Conservation (phyloP, 2,797 vertebrate species). For the Urosaurus nigricauda region DNA sequence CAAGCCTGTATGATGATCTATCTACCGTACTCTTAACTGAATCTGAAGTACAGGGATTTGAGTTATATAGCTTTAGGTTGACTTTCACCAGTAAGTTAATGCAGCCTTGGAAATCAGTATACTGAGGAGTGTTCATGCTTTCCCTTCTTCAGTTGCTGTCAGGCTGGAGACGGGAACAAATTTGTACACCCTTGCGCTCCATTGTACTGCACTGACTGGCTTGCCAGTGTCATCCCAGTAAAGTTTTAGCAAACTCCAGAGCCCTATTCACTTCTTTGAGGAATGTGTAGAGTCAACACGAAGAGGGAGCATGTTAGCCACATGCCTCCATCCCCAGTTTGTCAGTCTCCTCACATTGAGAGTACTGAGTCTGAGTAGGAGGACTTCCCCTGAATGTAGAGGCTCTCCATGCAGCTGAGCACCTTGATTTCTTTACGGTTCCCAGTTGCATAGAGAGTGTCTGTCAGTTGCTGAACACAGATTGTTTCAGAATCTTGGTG, state of each 20-base stretch:
- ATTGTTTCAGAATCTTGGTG: too few relatives aligned
- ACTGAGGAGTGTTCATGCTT: background rate
- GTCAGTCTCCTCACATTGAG: too few relatives aligned
- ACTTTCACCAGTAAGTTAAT: background rate
- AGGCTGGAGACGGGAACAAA: background rate
- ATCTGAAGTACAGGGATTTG: constrained; percentile 43
- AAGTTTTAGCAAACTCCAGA: background rate
- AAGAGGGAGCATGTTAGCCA: too few relatives aligned
- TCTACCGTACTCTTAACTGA: constrained; percentile 31
- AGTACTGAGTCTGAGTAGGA: too few relatives aligned
- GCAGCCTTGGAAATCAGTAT: background rate
- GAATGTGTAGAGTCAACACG: too few relatives aligned
- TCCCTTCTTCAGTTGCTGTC: background rate
- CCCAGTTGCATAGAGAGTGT: too few relatives aligned
- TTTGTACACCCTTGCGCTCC: background rate
- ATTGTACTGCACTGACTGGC: background rate
- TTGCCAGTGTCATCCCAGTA: background rate
- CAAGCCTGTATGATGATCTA: constrained; percentile 88
- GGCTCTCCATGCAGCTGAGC: too few relatives aligned
- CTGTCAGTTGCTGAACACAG: too few relatives aligned
- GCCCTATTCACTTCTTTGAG: too few relatives aligned
- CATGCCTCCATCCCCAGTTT: too few relatives aligned
- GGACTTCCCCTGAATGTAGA: too few relatives aligned
- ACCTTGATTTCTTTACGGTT: too few relatives aligned
- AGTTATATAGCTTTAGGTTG: constrained; percentile 40